Conservation (phyloP, 2,113 vertebrate species). For the Chamaetylas fuelleborni region DNA sequence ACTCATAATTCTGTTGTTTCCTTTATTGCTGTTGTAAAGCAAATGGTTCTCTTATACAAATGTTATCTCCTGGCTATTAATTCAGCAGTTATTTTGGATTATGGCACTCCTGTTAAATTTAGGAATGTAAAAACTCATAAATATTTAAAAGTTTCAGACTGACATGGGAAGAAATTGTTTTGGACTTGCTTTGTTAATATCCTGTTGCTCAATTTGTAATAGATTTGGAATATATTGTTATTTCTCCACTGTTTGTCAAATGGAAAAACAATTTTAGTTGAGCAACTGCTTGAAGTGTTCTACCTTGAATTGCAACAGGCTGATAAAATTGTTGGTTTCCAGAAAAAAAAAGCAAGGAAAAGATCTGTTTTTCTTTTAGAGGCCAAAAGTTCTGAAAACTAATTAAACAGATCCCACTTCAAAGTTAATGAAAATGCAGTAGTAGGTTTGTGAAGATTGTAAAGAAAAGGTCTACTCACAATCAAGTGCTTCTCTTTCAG, state of each 20-base stretch:
- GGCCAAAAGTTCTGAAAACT: neutral
- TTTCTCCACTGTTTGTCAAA: constrained; percentile 18
- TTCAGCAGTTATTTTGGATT: constrained; percentile 77
- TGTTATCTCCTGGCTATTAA: constrained; percentile 80
- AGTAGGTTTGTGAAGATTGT: neutral
- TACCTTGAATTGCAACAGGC: constrained; percentile 1
- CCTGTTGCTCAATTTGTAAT: constrained; percentile 49
- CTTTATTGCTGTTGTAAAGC: constrained; percentile 79
- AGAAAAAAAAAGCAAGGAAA: neutral
- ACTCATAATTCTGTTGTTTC: constrained; percentile 78
- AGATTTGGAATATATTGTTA: constrained; percentile 23
- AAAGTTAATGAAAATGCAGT: neutral
- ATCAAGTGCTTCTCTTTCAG: neutral
- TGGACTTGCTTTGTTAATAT: constrained; percentile 74
- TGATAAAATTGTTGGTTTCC: neutral
- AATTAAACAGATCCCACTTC: neutral
- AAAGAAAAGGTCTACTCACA: neutral
- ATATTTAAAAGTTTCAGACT: constrained; percentile 72
- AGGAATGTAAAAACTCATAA: constrained; percentile 68
- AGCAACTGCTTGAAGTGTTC: neutral
- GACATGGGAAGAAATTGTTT: constrained; percentile 65
- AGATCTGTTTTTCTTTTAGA: neutral
- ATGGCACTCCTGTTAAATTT: constrained; percentile 76
- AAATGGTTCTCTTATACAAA: constrained; percentile 80
- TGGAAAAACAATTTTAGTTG: neutral